Evolutionary conservation across 2,888 invertebrate genomes (phyloP), one percentile per base, ranked within the genome.

Genomic region (Unio pictorum): DNA sequence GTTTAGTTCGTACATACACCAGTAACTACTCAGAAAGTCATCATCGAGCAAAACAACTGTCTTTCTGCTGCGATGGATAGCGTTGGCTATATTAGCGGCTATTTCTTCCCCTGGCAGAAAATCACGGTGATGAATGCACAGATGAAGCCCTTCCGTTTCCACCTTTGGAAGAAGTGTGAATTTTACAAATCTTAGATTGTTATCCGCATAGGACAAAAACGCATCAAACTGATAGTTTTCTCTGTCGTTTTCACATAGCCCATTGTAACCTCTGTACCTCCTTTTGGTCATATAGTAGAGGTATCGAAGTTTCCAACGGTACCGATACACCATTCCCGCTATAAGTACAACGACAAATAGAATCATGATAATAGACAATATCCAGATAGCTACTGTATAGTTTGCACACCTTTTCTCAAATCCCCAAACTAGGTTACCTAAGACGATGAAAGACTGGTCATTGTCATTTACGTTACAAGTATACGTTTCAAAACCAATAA

Each of bases 1-100:
- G 34, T 78, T 68, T 23, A 82, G 75, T 69, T 84, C 84, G 59
- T 78, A 80, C 64, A 78, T 69, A 72, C 82, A 82, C 73, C 74
- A 81, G 18, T 75, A 66, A 55, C 79, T 80, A 15, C 68, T 26
- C 8, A 80, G 54, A 63, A 76, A 84, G 23, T 34, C 28, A 15
- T 64, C 61, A 7, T 79, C 68, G 18, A 84, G 55, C 26, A 84
- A 18, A 26, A 77, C 73, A 6, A 82, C 64, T 0, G 77, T 81
- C 60, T 78, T 77, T 64, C 71, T 74, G 66, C 84, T 84, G 23
- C 60, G 67, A 45, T 73, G 55, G 15, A 82, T 76, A 4, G 81
- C 80, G 26, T 73, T 61, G 18, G 72, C 65, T 15, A 83, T 81
- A 64, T 81, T 81, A 23, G 65, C 72, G 1, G 78, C 75, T n/a